phyloP scores from a whole-genome alignment of 2,888 invertebrate species.

The Platycheirus rosarum region DNA sequence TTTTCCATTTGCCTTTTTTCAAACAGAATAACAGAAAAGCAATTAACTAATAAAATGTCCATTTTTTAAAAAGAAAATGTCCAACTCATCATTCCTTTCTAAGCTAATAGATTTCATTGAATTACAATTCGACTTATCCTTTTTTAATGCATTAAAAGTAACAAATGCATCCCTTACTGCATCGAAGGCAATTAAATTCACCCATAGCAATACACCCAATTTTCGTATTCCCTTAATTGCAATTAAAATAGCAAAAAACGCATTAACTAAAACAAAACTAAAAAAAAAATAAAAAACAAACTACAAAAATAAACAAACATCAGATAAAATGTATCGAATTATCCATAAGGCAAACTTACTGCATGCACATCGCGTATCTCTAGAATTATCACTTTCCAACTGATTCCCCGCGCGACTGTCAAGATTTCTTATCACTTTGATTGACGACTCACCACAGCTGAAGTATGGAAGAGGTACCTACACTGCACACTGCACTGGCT shows the following conservation, averaged over 20 bases:
- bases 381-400: slow-evolving; percentile 72
- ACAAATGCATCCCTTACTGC: slow-evolving; percentile 28
- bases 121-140: neutral
- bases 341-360: slow-evolving; percentile 56
- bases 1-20: no score
- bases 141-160: neutral
- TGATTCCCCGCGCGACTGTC: slow-evolving; percentile 69
- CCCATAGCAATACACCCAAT: slow-evolving; percentile 14
- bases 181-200: slow-evolving; percentile 56
- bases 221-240: slow-evolving; percentile 38
- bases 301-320: slow-evolving; percentile 16
- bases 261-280: slow-evolving; percentile 16
- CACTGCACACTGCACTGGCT: neutral
- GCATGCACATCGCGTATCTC: slow-evolving; percentile 71
- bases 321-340: slow-evolving; percentile 65
- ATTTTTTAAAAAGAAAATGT: neutral
- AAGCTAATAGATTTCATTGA: neutral
- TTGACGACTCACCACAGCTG: slow-evolving; percentile 71
- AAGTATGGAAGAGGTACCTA: slow-evolving; percentile 39
- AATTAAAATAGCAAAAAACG: slow-evolving; percentile 54
- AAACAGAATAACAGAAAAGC: no score
- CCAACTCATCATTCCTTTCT: neutral
- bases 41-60: neutral
- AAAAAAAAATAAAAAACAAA: neutral
- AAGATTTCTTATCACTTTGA: slow-evolving; percentile 73